These are phyloP conservation scores for Chiridota heheva DNA, from an alignment of 35 echinoderm and acorn worm species.

Conservation along the genomic window DNA sequence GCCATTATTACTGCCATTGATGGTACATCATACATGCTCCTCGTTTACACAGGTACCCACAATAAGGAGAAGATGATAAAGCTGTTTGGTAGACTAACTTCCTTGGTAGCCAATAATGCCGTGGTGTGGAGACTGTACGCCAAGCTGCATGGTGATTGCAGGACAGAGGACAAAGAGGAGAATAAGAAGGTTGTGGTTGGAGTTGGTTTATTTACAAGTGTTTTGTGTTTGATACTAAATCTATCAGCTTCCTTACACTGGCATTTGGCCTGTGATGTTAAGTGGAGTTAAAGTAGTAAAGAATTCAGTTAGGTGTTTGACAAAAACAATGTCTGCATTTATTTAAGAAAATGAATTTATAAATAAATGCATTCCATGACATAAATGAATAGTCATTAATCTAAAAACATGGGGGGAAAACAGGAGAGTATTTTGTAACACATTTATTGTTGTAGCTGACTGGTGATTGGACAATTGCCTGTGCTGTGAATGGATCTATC, in stretches of 20 bases:
- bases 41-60: conserved; percentile 27
- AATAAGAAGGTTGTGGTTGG: conserved; percentile 68
- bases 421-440: too few species aligned
- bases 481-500: too few species aligned
- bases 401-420: too few species aligned
- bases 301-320: not conserved
- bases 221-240: not conserved
- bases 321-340: not conserved
- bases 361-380: too few species aligned
- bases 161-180: conserved; percentile 35
- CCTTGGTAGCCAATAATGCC: conserved; percentile 69
- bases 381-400: too few species aligned
- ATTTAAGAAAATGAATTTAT: not conserved
- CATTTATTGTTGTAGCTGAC: too few species aligned
- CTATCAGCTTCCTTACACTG: not conserved
- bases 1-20: too few species aligned
- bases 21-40: too few species aligned
- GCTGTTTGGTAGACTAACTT: conserved; percentile 77
- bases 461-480: too few species aligned
- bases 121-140: conserved; percentile 84
- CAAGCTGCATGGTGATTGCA: conserved; percentile 59
- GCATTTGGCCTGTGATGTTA: not conserved
- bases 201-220: not conserved
- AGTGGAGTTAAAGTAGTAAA: not conserved
- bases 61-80: conserved; percentile 61